Evolutionary conservation across 2,797 vertebrate genomes (phyloP), one percentile per base, ranked within the genome.

Genomic region (Eulemur rubriventer): DNA sequence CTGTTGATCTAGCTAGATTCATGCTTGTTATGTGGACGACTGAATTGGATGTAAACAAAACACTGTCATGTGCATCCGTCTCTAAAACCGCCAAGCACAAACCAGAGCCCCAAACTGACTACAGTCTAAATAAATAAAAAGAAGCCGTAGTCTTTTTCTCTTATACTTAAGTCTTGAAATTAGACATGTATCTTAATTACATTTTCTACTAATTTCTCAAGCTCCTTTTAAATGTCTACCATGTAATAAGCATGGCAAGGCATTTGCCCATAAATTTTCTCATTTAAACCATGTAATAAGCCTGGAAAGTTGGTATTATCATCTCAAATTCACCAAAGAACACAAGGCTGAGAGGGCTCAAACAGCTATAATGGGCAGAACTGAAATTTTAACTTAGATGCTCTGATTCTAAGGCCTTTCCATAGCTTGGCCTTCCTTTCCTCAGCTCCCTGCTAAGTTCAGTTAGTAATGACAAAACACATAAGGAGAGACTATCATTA

Each of bases 141-240:
- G 52, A 80, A 98, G 96, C 48, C 90, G 48, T 80, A 89, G 86
- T 48, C 50, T 85, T 97, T 94, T 97, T 89, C 97, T 97, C 96
- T 96, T 91, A 57, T 96, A 95, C 94, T 84, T 83, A 61, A 90
- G 84, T 95, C 89, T 92, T 89, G 52, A 94, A 95, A 95, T 98
- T 96, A 79, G n/a, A 96, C 52, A 50, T 69, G 86, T 55, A 94
- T 98, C 92, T 97, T 90, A 85, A 86, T 96, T 93, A 95, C 85
- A 96, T 91, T 96, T 97, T 86, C 50, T 97, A 80, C 46, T 63
- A 90, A 87, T 90, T 84, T 84, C 48, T 93, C 80, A 82, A 85
- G 93, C 41, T 94, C 35, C 20, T 92, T 10, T 79, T 72, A 95
- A 95, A 84, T 93, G 28, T 50, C n/a, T 89, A 46, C 13, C 43